phyloP scores from a whole-genome alignment of 2,888 invertebrate genomes.

The Parascotia fuliginaria region DNA sequence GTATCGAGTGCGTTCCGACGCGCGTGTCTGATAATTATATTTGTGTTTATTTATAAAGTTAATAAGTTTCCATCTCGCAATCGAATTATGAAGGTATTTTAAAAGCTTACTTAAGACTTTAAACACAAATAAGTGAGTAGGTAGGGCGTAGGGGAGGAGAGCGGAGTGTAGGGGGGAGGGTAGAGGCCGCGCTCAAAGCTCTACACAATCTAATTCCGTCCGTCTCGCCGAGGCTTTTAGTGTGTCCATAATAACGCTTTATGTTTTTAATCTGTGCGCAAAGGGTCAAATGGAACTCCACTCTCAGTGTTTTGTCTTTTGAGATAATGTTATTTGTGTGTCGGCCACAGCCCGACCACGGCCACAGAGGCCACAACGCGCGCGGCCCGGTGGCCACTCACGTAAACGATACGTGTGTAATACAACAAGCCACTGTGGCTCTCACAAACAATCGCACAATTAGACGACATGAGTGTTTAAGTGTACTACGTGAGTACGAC shows the following conservation, averaged over 20 bases:
- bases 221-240: slow-evolving; percentile 43
- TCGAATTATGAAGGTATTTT: neutral
- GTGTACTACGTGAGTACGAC: too few relatives aligned
- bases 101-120: slow-evolving; percentile 1
- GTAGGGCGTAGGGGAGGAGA: neutral
- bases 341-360: slow-evolving; percentile 3
- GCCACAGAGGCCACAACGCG: neutral
- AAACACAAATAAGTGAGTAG: neutral
- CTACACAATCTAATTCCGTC: slow-evolving; percentile 38
- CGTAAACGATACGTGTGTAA: too few relatives aligned
- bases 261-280: slow-evolving; percentile 43
- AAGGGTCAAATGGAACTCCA: slow-evolving; percentile 31
- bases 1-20: too few relatives aligned
- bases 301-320: slow-evolving; percentile 24
- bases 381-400: too few relatives aligned
- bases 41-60: neutral
- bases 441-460: too few relatives aligned
- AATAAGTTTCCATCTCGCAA: neutral
- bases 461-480: too few relatives aligned
- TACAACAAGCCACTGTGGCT: too few relatives aligned
- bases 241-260: slow-evolving; percentile 41
- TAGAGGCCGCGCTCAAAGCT: slow-evolving; percentile 9
- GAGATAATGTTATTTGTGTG: slow-evolving; percentile 17
- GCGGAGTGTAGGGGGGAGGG: neutral
- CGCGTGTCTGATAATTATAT: neutral